Base-by-base conservation (phyloP, 2,888 invertebrate genomes). In the Piscicola geometra region DNA sequence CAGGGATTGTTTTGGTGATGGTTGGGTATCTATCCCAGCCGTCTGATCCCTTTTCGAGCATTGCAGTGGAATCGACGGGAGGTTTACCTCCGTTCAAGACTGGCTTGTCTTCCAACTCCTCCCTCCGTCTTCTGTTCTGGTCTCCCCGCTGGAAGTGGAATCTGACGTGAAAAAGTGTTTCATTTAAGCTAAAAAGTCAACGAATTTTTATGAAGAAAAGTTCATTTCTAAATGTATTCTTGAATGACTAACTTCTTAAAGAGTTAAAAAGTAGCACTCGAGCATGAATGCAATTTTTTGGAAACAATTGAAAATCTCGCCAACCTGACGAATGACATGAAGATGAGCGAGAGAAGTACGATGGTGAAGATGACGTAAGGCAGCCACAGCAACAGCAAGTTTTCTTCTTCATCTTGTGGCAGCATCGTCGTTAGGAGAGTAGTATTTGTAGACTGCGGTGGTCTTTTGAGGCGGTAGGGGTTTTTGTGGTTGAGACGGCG, bases 111-210 rank as follows among this genome's bases (percentile, higher is more conserved):
- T 73, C 73, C 73, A 73, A 12, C n/a, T 76, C 76, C 28, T 52
- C 68, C 30, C 73, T 64, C 35, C 76, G 28, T 25, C 73, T n/a
- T 28, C 76, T 56, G 36, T 76, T 73, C 73, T 76, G 76, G 70
- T 76, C 76, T 15, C 76, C 76, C 18, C 76, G 66, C 32, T 76
- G 76, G n/a, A 72, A 76, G 68, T 76, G 76, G 60, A 76, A 76
- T 33, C 73, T 73, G 33, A 5, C 25, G 50, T 12, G 64, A 64
- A 64, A 67, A 30, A 30, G 30, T 30, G 41, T n/a, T n/a, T n/a
- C n/a, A 18, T 60, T 56, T 21, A 18, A 60, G n/a, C 5, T 25
- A 12, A 30, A 15, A 1, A 60, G 18, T 21, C 3, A 21, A 60
- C 28, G n/a, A 60, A 60, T 60, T 21, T 56, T 3, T 3, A 56